Percentiles rank a stretch among this genome's conserved stretches.
Conservation (phyloP, 2,888 invertebrate species). For the Papilio protenor region DNA sequence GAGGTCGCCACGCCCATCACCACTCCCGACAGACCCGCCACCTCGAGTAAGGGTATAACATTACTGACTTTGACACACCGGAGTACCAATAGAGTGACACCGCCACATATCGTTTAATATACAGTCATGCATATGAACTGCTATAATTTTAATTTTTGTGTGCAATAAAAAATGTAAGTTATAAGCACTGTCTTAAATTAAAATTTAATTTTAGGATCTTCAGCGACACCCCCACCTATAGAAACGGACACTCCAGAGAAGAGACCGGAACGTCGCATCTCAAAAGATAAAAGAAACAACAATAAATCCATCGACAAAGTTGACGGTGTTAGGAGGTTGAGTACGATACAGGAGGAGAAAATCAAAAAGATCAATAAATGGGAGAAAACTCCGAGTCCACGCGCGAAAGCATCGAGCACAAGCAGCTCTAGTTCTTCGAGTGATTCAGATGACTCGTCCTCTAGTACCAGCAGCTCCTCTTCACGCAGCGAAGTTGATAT, state of each 20-base stretch:
- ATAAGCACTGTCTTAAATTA: not conserved
- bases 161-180: not conserved
- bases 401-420: constrained; percentile 61
- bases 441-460: constrained; percentile 69
- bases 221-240: constrained; percentile 70
- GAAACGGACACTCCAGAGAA: constrained; percentile 74
- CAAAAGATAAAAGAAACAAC: constrained; percentile 69
- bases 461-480: constrained; percentile 62
- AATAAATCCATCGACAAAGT: constrained; percentile 67
- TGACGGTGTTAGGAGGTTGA: constrained; percentile 67
- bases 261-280: constrained; percentile 61
- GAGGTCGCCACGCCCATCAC: constrained; percentile 53
- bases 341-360: constrained; percentile 69
- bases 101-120: too few relatives aligned
- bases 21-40: constrained; percentile 53
- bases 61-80: too few relatives aligned
- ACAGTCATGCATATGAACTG: not conserved
- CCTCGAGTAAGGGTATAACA: constrained; percentile 47
- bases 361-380: constrained; percentile 63
- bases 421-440: constrained; percentile 73
- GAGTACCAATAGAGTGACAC: too few relatives aligned
- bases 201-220: constrained; percentile 61
- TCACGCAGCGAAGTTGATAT: constrained; percentile 62
- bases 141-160: not conserved
- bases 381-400: constrained; percentile 70